A percentile compares a stretch with the other conserved stretches of the same genome.
phyloP scores from a whole-genome alignment of 1,140 invertebrate genomes.

The Sinonovacula constricta region DNA sequence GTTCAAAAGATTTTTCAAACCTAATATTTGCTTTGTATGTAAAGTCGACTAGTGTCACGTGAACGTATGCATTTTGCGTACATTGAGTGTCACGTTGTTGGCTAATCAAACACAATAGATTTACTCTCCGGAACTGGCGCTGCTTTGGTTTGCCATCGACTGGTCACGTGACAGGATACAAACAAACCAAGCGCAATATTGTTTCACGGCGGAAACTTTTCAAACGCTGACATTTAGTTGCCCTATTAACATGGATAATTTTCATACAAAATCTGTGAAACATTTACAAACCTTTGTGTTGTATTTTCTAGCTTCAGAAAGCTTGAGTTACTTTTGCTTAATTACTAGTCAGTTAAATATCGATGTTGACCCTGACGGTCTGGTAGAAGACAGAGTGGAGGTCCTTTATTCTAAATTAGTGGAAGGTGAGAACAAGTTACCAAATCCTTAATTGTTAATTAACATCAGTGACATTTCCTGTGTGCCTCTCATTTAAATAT shows the following conservation, averaged over 20 bases:
- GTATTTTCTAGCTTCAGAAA: constrained; percentile 18
- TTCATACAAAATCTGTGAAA: neutral
- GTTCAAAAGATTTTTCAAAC: too few relatives aligned
- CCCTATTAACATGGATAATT: neutral
- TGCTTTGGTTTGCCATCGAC: too few relatives aligned
- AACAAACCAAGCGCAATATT: too few relatives aligned
- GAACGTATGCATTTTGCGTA: too few relatives aligned
- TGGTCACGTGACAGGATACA: constrained; percentile 13
- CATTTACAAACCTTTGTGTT: constrained; percentile 10
- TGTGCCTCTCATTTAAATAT: constrained; percentile 16
- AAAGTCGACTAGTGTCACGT: too few relatives aligned
- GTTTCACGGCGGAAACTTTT: neutral
- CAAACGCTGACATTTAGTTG: too few relatives aligned
- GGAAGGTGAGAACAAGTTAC: neutral
- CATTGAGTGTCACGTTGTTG: too few relatives aligned
- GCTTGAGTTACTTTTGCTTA: constrained; percentile 3
- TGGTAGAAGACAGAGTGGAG: constrained; percentile 20
- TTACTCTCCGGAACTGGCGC: too few relatives aligned
- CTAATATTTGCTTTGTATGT: too few relatives aligned
- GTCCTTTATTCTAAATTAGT: neutral
- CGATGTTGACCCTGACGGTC: constrained; percentile 34
- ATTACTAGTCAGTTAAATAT: constrained; percentile 3
- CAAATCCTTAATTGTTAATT: neutral
- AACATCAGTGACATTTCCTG: neutral
- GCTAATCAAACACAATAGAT: too few relatives aligned